Percentiles rank a stretch among this genome's conserved stretches.
Evolutionary conservation across 2,888 invertebrate genomes (phyloP).

Genomic region (Operophtera brumata): DNA sequence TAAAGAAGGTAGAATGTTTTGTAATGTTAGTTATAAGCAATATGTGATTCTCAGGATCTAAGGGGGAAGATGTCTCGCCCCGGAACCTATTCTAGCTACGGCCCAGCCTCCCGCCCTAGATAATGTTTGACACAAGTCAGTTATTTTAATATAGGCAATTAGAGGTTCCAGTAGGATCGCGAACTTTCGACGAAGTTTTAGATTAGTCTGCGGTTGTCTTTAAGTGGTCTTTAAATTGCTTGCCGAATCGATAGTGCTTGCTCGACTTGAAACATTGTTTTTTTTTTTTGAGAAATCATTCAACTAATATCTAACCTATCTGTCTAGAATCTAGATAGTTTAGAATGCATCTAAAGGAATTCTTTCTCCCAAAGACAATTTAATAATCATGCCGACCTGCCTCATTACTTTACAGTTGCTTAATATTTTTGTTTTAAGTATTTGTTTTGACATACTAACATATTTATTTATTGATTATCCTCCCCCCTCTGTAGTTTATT

Average conservation of each 20-base stretch:
- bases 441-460: too few relatives aligned
- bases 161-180: slow-evolving; percentile 61
- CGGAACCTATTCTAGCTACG: background rate
- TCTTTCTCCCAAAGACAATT: too few relatives aligned
- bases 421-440: too few relatives aligned
- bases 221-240: slow-evolving; percentile 79
- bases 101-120: slow-evolving; percentile 64
- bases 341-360: too few relatives aligned
- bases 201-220: slow-evolving; percentile 76
- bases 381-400: too few relatives aligned
- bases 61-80: background rate
- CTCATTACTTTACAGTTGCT: too few relatives aligned
- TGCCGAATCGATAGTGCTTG: slow-evolving; percentile 56
- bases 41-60: background rate
- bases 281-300: slow-evolving; percentile 12
- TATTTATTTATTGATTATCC: too few relatives aligned
- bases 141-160: slow-evolving; percentile 80
- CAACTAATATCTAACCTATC: background rate
- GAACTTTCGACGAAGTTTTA: slow-evolving; percentile 70
- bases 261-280: slow-evolving; percentile 8
- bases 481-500: too few relatives aligned
- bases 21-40: too few relatives aligned
- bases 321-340: background rate
- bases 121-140: slow-evolving; percentile 79
- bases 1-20: too few relatives aligned